Percentiles rank a stretch among this genome's conserved stretches.
phyloP scores from a whole-genome alignment of 2,888 invertebrate genomes.

The Melanotus villosus region DNA sequence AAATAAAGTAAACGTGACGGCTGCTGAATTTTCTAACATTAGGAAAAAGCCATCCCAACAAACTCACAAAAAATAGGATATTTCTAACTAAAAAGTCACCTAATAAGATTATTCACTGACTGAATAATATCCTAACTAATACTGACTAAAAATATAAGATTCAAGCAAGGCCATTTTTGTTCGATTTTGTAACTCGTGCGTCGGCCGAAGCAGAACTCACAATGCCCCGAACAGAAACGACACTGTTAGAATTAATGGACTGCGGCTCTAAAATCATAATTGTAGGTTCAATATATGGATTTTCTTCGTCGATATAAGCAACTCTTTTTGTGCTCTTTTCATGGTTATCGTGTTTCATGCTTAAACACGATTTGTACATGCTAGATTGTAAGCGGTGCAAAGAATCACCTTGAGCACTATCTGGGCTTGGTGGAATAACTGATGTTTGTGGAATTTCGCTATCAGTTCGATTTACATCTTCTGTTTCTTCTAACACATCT shows the following conservation, averaged over 20 bases:
- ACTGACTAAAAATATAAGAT: slow-evolving; percentile 15
- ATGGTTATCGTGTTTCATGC: slow-evolving; percentile 31
- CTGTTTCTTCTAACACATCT: slow-evolving; percentile 83
- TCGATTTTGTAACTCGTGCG: background rate
- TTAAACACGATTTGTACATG: slow-evolving; percentile 41
- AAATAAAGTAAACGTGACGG: too few species aligned
- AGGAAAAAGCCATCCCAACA: too few species aligned
- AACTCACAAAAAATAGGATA: too few species aligned
- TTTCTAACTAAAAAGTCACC: too few species aligned
- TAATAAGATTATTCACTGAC: too few species aligned
- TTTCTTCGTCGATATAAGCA: slow-evolving; percentile 45
- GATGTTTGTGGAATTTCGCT: slow-evolving; percentile 64
- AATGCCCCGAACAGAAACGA: slow-evolving; percentile 7
- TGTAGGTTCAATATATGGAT: slow-evolving; percentile 53
- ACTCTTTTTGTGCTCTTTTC: slow-evolving; percentile 44
- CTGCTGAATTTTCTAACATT: too few species aligned
- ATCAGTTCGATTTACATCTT: slow-evolving; percentile 58
- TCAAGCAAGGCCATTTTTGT: background rate
- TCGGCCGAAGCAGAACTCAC: slow-evolving; percentile 6
- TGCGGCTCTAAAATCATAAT: slow-evolving; percentile 50
- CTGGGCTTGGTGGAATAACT: slow-evolving; percentile 67
- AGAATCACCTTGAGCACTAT: slow-evolving; percentile 64
- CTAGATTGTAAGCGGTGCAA: slow-evolving; percentile 28
- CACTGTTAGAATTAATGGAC: slow-evolving; percentile 25
- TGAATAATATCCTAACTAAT: slow-evolving; percentile 11